These are phyloP conservation scores for Zaprionus lineosus DNA, from an alignment of 2,888 invertebrate species.

Conservation along the genomic window DNA sequence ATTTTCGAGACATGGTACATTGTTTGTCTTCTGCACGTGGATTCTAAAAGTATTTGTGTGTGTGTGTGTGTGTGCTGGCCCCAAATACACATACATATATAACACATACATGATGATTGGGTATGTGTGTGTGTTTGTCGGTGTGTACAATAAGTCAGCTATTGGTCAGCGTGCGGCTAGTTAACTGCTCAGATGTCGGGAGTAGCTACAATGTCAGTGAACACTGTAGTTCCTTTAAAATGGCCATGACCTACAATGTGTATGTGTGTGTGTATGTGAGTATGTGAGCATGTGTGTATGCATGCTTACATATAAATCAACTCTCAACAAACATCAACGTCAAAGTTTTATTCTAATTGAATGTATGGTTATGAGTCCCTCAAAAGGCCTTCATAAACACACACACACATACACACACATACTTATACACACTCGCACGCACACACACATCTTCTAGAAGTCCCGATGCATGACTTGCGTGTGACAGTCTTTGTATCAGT, in stretches of 20 bases:
- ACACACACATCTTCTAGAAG: too few relatives aligned
- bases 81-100: slow-evolving; percentile 1
- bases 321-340: slow-evolving; percentile 26
- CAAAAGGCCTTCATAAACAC: slow-evolving; percentile 31
- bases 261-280: background rate
- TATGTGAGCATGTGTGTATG: background rate
- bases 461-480: background rate
- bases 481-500: slow-evolving; percentile 4
- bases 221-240: slow-evolving; percentile 37
- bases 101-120: slow-evolving; percentile 7
- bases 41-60: slow-evolving; percentile 32
- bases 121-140: slow-evolving; percentile 3
- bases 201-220: slow-evolving; percentile 34
- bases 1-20: slow-evolving; percentile 51
- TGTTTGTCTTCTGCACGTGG: slow-evolving; percentile 53
- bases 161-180: slow-evolving; percentile 33
- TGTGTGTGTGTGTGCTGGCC: slow-evolving; percentile 13
- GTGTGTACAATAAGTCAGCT: slow-evolving; percentile 28
- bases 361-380: slow-evolving; percentile 40
- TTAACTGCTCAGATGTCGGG: too few relatives aligned
- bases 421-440: too few relatives aligned
- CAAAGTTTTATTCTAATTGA: slow-evolving; percentile 50
- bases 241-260: slow-evolving; percentile 57
- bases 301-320: slow-evolving; percentile 1
- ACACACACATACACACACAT: background rate